Evolutionary conservation across 1,140 invertebrate species (phyloP), one percentile per base, ranked within the genome.

Genomic region (Delia radicum): DNA sequence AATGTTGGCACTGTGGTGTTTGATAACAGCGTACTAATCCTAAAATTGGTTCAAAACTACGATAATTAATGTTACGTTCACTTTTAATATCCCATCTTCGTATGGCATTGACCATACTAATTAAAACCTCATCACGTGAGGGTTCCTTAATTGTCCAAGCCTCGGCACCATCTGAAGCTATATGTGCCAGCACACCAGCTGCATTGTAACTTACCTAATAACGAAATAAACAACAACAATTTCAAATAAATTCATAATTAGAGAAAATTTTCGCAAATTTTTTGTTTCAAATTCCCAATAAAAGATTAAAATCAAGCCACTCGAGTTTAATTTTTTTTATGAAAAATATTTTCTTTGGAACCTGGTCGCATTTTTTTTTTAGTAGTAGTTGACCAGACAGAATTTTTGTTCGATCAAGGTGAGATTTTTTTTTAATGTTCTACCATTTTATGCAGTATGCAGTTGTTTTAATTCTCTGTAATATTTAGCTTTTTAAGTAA

Each of bases 181-280:
- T 94, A 87, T 99, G 97, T 13, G 96, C 94, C 65, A 99, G 89
- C 8, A 99, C 96, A 24, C 97, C 97, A 12, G 96, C 96, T 18
- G 97, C 96, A 89, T 99, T 99, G 87, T 99, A 99, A 81, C 95
- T 96, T 65, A 97, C 95, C 93, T 94, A 80, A n/a, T n/a, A 65
- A 42, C n/a, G n/a, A n/a, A n/a, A n/a, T n/a, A n/a, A 77, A 80
- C 18, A 1, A 63, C 31, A 77, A 76, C 67, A 6, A 37, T 27
- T 75, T 78, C 27, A 67, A 37, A 37, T 37, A 37, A 3, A 24
- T 48, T 37, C n/a, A n/a, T n/a, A n/a, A n/a, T n/a, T n/a, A n/a
- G n/a, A n/a, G n/a, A n/a, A n/a, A n/a, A n/a, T n/a, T n/a, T n/a
- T n/a, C n/a, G n/a, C n/a, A n/a, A n/a, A n/a, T n/a, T n/a, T n/a